These are phyloP conservation scores for Mugil cephalus DNA, from an alignment of 2,113 vertebrate species.

Conservation along the genomic window DNA sequence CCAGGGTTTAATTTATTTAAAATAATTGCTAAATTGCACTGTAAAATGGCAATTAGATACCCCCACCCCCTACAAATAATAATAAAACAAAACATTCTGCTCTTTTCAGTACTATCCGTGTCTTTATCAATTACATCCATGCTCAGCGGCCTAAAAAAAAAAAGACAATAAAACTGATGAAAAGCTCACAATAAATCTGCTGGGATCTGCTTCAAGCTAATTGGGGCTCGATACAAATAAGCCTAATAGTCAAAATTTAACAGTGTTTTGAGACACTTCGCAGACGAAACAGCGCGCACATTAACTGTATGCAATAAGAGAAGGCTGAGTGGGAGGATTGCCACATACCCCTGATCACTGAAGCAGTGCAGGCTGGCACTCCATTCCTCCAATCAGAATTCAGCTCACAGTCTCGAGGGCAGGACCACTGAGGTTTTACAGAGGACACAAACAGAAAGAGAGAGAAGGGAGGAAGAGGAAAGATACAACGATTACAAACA, in stretches of 20 bases:
- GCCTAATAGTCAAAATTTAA: conserved; percentile 24
- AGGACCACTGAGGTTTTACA: conserved; percentile 49
- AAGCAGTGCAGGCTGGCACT: conserved; percentile 61
- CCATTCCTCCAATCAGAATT: conserved; percentile 82
- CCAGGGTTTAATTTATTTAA: conserved; percentile 17
- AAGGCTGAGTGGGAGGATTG: conserved; percentile 17
- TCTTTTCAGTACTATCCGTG: background rate
- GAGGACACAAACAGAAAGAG: conserved; percentile 47
- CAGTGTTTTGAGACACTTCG: conserved; percentile 27
- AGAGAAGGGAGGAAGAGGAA: conserved; percentile 61
- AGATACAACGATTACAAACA: conserved; percentile 83
- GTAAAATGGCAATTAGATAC: conserved; percentile 13
- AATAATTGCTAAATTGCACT: conserved; percentile 16
- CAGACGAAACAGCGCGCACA: conserved; percentile 26
- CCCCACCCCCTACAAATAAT: too few relatives aligned
- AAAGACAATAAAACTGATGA: conserved; percentile 39
- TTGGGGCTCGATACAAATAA: conserved; percentile 34
- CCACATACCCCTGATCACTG: conserved; percentile 80
- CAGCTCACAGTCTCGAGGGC: conserved; percentile 57
- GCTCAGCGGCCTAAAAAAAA: conserved; percentile 10
- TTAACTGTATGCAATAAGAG: conserved; percentile 27
- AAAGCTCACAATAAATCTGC: conserved; percentile 40
- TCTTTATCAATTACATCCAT: conserved; percentile 9
- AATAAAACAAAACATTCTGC: background rate
- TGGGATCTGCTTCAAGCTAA: conserved; percentile 43